Conservation (phyloP, 2,797 vertebrate genomes). For the Falco biarmicus region DNA sequence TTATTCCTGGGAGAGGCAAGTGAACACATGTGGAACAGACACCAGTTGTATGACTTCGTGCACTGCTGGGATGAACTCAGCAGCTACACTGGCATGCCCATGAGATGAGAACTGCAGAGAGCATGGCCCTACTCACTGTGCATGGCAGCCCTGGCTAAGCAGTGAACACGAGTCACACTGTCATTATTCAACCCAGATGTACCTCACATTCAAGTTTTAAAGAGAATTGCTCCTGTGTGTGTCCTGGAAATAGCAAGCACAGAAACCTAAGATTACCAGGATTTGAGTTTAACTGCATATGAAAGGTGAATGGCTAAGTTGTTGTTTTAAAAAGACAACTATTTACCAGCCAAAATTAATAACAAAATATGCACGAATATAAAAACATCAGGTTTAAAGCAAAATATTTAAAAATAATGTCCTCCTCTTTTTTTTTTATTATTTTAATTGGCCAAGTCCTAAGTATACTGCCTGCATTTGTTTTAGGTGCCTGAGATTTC, state of each 20-base stretch:
- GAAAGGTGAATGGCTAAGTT: neutral
- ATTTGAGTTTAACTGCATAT: neutral
- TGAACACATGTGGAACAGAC: neutral
- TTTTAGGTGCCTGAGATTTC: neutral
- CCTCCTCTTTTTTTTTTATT: neutral
- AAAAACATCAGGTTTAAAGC: neutral
- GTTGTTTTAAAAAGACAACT: neutral
- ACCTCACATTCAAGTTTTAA: neutral
- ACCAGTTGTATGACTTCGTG: rapidly evolving
- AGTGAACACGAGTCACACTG: neutral
- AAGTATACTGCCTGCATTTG: neutral
- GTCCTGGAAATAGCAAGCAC: neutral
- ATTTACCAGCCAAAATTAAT: slow-evolving; percentile 2
- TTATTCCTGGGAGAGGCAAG: neutral
- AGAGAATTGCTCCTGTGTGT: neutral
- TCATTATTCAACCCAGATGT: neutral
- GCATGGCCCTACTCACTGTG: neutral
- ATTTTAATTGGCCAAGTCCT: neutral
- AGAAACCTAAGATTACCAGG: neutral
- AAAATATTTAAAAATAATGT: slow-evolving; percentile 4
- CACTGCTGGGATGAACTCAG: neutral
- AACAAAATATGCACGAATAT: neutral
- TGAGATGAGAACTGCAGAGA: neutral
- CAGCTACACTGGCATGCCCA: neutral
- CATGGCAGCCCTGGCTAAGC: neutral